phyloP scores from a whole-genome alignment of 2,888 invertebrate species.

The Epinotia demarniana region DNA sequence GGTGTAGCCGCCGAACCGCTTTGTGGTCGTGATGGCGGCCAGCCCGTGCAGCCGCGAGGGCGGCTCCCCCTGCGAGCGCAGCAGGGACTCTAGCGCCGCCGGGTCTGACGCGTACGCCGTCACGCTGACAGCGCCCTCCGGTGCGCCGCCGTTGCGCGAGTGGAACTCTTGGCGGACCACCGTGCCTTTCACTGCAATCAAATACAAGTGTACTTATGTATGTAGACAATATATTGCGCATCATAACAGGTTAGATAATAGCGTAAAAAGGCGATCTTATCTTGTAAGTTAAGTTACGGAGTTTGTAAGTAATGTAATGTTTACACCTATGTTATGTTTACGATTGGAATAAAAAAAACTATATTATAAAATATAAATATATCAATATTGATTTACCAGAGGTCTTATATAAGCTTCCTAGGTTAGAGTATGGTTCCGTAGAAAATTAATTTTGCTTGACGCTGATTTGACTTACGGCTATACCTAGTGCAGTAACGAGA shows the following conservation, averaged over 20 bases:
- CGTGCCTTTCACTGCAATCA: conserved; percentile 87
- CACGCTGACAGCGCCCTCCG: conserved; percentile 88
- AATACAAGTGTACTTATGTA: conserved; percentile 44
- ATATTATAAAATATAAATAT: too few relatives aligned
- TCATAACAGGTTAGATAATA: conserved; percentile 4
- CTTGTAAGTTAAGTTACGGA: too few relatives aligned
- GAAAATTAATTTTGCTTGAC: too few relatives aligned
- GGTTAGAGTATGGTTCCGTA: too few relatives aligned
- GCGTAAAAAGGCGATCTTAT: background rate
- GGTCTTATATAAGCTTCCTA: too few relatives aligned
- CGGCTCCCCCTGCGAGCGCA: conserved; percentile 69
- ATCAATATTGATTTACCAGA: too few relatives aligned
- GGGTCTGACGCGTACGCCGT: conserved; percentile 89
- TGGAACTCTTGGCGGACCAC: conserved; percentile 88
- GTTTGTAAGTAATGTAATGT: too few relatives aligned
- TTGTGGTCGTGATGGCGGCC: conserved; percentile 79
- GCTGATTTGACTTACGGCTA: too few relatives aligned
- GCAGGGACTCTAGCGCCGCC: conserved; percentile 77
- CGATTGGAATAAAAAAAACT: too few relatives aligned
- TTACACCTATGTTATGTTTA: too few relatives aligned
- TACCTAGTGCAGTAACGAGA: too few relatives aligned
- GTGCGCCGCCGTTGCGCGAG: conserved; percentile 88
- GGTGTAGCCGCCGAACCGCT: conserved; percentile 75
- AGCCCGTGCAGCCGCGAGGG: conserved; percentile 76
- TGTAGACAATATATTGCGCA: background rate